A percentile compares a stretch with the other conserved stretches of the same genome.
Evolutionary conservation across 92 coral and sea anemone genomes (phyloP).

Genomic region (Zoanthus gigantus): DNA sequence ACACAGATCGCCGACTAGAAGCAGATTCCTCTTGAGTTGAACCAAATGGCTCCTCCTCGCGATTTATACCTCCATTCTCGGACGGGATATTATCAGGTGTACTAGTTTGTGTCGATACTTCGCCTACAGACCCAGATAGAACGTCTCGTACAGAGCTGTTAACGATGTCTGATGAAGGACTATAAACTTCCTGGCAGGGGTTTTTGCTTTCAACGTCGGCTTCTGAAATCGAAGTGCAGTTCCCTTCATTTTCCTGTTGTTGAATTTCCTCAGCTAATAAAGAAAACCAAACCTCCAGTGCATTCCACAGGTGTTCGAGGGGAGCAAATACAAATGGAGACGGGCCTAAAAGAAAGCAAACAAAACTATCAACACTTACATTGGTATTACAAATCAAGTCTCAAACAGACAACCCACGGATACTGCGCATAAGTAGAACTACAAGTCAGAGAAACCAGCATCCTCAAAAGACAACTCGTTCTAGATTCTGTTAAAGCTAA

Average conservation of each 20-base stretch:
- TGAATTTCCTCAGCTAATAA: constrained; percentile 59
- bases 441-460: too few species aligned
- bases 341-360: constrained; percentile 23
- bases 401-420: too few species aligned
- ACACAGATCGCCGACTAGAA: constrained; percentile 32
- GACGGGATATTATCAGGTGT: background rate
- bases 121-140: background rate
- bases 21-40: background rate
- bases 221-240: background rate
- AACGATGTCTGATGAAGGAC: background rate
- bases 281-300: constrained; percentile 64
- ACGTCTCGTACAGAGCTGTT: background rate
- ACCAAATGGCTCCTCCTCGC: background rate
- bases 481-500: too few species aligned
- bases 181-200: background rate
- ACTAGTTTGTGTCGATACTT: background rate
- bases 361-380: background rate
- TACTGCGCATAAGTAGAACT: too few species aligned
- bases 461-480: too few species aligned
- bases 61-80: background rate
- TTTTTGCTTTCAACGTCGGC: background rate
- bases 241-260: constrained; percentile 57
- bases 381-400: too few species aligned
- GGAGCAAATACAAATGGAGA: constrained; percentile 56
- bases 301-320: constrained; percentile 67